phyloP scores from a whole-genome alignment of 2,797 vertebrate genomes.

The Erpetoichthys calabaricus region DNA sequence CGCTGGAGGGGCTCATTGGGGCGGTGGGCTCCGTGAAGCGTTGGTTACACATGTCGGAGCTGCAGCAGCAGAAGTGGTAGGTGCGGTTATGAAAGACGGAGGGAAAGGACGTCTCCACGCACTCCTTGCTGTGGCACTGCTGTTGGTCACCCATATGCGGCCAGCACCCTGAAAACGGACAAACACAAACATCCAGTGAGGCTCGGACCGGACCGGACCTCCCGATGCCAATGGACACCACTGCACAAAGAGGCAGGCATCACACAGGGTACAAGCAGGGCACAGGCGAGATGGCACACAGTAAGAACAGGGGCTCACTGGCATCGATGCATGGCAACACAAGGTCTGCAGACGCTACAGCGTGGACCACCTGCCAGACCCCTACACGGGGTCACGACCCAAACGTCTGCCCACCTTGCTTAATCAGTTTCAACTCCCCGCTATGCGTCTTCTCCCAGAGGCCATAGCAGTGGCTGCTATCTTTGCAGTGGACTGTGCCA shows the following conservation, averaged over 20 bases:
- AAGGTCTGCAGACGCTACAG: too few species aligned
- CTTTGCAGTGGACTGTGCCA: constrained; percentile 54
- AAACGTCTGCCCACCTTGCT: constrained; percentile 48
- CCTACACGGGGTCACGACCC: too few species aligned
- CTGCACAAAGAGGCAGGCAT: too few species aligned
- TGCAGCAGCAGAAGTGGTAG: constrained; percentile 89
- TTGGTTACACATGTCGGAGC: constrained; percentile 86
- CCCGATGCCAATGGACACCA: too few species aligned
- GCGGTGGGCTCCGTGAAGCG: constrained; percentile 89
- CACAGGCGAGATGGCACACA: too few species aligned
- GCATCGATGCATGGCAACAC: too few species aligned
- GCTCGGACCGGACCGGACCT: too few species aligned
- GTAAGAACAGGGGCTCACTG: too few species aligned
- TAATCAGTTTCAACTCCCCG: constrained; percentile 61
- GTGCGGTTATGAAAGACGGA: constrained; percentile 79
- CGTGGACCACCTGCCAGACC: too few species aligned
- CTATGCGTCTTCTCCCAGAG: constrained; percentile 64
- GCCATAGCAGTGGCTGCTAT: constrained; percentile 63
- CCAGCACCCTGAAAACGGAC: constrained; percentile 69
- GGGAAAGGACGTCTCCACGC: constrained; percentile 73
- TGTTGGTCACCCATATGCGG: constrained; percentile 66
- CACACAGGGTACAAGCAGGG: too few species aligned
- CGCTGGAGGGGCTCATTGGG: constrained; percentile 57
- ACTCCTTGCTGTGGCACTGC: constrained; percentile 72
- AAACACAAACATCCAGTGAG: neutral